Evolutionary conservation across 2,888 invertebrate genomes (phyloP).

Genomic region (Ethmia dodecea): DNA sequence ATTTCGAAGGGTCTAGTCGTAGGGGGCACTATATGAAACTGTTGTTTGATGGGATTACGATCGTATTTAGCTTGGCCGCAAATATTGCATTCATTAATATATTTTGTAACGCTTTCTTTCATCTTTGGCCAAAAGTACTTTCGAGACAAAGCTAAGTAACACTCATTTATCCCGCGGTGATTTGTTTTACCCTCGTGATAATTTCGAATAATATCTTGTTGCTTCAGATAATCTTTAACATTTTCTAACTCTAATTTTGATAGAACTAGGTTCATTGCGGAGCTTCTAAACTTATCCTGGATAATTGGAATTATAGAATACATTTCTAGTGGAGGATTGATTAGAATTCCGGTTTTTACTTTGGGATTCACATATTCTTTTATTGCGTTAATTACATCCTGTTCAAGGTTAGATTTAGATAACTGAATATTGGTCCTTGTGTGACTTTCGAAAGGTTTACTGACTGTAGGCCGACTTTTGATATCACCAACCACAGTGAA

Average conservation of each 20-base stretch:
- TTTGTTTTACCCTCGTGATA: conserved; percentile 16
- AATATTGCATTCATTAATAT: conserved; percentile 12
- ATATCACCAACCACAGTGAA: conserved; percentile 10
- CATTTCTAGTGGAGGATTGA: conserved; percentile 5
- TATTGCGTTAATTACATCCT: conserved; percentile 11
- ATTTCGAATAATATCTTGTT: conserved; percentile 7
- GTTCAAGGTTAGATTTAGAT: conserved; percentile 11
- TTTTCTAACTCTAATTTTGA: conserved; percentile 10
- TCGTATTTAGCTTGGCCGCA: conserved; percentile 14
- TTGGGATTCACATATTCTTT: conserved; percentile 16
- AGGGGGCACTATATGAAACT: conserved; percentile 17
- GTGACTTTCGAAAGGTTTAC: conserved; percentile 13
- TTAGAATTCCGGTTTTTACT: conserved; percentile 8
- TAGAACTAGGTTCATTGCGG: conserved; percentile 4
- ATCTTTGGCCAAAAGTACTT: conserved; percentile 16
- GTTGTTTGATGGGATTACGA: conserved; percentile 18
- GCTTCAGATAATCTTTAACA: conserved; percentile 8
- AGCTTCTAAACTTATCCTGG: conserved; percentile 1
- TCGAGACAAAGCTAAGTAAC: neutral
- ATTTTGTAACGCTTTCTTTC: conserved; percentile 9
- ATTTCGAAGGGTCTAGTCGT: conserved; percentile 18
- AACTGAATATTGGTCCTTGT: conserved; percentile 7
- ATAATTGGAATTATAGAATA: conserved; percentile 6
- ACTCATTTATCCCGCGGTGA: conserved; percentile 7
- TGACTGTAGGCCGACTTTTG: conserved; percentile 7